Conservation (phyloP, 2,797 vertebrate species). For the Carduelis carduelis region DNA sequence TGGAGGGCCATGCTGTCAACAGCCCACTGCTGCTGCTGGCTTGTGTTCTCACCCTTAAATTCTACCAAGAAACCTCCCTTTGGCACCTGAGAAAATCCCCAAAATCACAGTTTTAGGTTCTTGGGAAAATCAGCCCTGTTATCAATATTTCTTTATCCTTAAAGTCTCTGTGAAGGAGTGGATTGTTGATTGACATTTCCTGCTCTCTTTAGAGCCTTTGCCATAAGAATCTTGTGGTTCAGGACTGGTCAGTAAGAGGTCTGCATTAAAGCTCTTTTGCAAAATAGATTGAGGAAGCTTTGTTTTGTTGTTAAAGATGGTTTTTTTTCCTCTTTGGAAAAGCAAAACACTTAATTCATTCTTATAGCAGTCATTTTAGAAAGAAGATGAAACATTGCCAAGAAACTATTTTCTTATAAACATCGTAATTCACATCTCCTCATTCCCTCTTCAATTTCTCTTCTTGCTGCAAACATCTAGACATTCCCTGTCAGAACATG, state of each 20-base stretch:
- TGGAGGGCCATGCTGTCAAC: not conserved
- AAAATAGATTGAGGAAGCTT: not conserved
- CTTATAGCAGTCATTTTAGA: not conserved
- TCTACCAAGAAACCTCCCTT: not conserved
- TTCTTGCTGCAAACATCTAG: conserved; percentile 17
- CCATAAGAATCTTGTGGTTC: conserved; percentile 13
- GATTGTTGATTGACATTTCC: conserved; percentile 36
- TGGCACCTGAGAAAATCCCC: conserved; percentile 21
- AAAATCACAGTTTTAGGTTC: conserved; percentile 22
- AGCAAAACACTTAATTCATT: not conserved
- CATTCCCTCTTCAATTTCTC: not conserved
- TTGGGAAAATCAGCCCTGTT: conserved; percentile 29
- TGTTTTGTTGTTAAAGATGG: not conserved
- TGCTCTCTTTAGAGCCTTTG: conserved; percentile 47
- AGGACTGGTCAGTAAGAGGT: not conserved
- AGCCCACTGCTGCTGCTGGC: not conserved
- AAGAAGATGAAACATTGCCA: not conserved
- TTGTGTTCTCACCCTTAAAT: not conserved
- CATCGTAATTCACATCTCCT: not conserved
- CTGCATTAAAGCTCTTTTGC: not conserved
- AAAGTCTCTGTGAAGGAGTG: conserved; percentile 28
- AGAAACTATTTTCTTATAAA: conserved; percentile 11
- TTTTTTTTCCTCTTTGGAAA: not conserved
- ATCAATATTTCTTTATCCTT: conserved; percentile 40
- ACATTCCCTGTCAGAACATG: not conserved